These are phyloP conservation scores for Oceanodroma tethys DNA, from an alignment of 2,113 vertebrate species.

Conservation along the genomic window DNA sequence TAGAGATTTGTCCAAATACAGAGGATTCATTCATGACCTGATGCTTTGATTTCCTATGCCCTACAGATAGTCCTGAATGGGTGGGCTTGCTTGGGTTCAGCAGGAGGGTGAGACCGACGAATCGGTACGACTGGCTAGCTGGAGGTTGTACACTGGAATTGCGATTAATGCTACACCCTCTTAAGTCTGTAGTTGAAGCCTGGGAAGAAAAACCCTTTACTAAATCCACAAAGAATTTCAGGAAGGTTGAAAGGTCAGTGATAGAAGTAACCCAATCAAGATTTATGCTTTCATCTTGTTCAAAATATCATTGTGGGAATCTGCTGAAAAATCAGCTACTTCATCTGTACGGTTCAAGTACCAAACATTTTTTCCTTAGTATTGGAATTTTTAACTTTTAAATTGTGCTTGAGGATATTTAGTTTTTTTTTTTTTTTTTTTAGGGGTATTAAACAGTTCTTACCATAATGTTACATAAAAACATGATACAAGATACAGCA, in stretches of 20 bases:
- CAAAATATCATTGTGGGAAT: neutral
- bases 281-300: neutral
- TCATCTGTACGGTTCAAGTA: neutral
- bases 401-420: neutral
- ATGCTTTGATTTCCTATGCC: neutral
- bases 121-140: fast-evolving
- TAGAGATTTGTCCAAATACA: neutral
- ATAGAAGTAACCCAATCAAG: neutral
- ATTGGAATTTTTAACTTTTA: neutral
- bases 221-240: neutral
- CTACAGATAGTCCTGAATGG: fast-evolving
- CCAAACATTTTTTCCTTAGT: neutral
- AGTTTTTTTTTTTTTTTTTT: neutral
- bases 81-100: neutral
- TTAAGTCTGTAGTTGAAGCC: neutral
- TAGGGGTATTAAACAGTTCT: neutral
- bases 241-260: neutral
- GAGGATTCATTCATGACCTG: neutral
- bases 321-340: neutral
- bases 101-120: neutral
- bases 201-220: neutral
- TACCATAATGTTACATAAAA: neutral
- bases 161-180: neutral
- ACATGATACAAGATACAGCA: neutral
- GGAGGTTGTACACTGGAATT: neutral